Conservation (phyloP, 2,888 invertebrate species). For the Ectemnius continuus region DNA sequence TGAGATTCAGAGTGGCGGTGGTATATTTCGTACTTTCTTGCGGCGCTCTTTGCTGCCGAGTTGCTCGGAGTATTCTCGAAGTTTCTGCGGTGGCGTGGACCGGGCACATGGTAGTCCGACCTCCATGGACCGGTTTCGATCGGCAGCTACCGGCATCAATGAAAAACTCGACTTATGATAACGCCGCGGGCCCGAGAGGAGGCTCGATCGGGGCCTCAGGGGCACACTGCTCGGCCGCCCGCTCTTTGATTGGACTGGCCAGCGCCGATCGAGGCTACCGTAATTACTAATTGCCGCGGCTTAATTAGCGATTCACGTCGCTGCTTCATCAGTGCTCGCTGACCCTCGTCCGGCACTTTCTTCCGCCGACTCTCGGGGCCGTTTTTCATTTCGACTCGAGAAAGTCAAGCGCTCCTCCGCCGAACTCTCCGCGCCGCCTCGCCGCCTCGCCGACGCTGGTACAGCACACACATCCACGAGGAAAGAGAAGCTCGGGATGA, state of each 20-base stretch:
- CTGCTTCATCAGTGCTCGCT: conserved; percentile 44
- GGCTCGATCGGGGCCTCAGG: conserved; percentile 24
- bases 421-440: neutral
- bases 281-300: conserved; percentile 75
- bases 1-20: too few relatives aligned
- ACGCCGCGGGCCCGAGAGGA: conserved; percentile 51
- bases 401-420: conserved; percentile 20
- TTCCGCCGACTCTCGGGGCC: conserved; percentile 16
- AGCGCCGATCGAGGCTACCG: conserved; percentile 58
- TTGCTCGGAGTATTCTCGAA: conserved; percentile 4
- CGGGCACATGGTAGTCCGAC: conserved; percentile 46
- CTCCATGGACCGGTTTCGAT: conserved; percentile 69
- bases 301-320: conserved; percentile 71
- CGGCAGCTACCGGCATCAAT: conserved; percentile 70
- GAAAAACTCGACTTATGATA: conserved; percentile 74
- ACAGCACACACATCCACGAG: neutral
- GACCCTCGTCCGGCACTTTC: conserved; percentile 36
- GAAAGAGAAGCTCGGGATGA: neutral
- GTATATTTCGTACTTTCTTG: too few relatives aligned
- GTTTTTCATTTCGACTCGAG: conserved; percentile 43
- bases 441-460: neutral
- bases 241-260: conserved; percentile 43
- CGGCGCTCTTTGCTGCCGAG: neutral
- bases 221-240: conserved; percentile 2
- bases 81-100: conserved; percentile 34